A percentile compares a stretch with the other conserved stretches of the same genome.
These are phyloP conservation scores for Spheniscus humboldti DNA, from an alignment of 2,797 vertebrate genomes.

Conservation along the genomic window DNA sequence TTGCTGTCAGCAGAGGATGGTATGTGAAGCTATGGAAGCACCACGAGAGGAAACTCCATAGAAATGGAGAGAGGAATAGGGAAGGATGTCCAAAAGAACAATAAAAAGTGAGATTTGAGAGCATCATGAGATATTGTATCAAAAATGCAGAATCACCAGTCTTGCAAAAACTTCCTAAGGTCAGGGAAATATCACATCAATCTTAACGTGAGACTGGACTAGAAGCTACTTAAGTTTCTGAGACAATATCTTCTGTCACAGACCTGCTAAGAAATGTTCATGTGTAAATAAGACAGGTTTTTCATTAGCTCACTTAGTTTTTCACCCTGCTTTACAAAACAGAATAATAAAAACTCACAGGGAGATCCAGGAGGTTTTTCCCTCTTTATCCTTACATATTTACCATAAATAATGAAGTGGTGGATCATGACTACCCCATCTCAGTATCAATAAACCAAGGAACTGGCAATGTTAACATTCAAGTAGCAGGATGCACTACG, in stretches of 20 bases:
- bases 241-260: neutral
- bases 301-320: neutral
- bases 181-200: neutral
- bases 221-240: neutral
- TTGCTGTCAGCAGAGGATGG: neutral
- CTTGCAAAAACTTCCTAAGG: neutral
- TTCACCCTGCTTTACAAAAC: neutral
- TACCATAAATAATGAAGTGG: neutral
- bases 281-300: neutral
- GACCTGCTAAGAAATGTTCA: neutral
- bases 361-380: neutral
- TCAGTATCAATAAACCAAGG: neutral
- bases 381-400: neutral
- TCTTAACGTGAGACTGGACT: neutral
- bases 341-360: neutral
- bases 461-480: neutral
- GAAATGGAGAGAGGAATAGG: neutral
- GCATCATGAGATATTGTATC: neutral
- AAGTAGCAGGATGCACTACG: conserved; percentile 6
- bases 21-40: neutral
- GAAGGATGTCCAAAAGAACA: neutral
- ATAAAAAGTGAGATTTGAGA: neutral
- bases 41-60: rapidly evolving
- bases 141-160: neutral
- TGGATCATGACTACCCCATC: neutral